A percentile compares a stretch with the other conserved stretches of the same genome.
These are phyloP conservation scores for Rhyacophila evoluta DNA, from an alignment of 2,888 invertebrate species.

Conservation along the genomic window DNA sequence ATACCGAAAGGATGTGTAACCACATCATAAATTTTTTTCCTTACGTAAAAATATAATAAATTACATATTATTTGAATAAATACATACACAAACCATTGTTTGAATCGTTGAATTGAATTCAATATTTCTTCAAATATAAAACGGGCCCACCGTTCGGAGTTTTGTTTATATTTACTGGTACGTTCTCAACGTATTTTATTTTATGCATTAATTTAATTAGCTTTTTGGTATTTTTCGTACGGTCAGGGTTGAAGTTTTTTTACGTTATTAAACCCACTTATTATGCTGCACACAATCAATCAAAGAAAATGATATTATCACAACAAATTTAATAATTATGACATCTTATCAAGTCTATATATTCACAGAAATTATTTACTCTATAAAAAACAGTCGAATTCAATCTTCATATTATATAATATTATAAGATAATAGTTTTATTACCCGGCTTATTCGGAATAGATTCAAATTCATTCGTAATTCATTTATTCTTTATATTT, in stretches of 20 bases:
- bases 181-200: neutral
- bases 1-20: slow-evolving; percentile 26
- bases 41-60: slow-evolving; percentile 44
- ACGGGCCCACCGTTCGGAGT: slow-evolving; percentile 10
- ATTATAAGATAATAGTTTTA: too few relatives aligned
- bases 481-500: too few relatives aligned
- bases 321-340: too few relatives aligned
- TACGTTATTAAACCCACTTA: too few relatives aligned
- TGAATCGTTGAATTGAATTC: slow-evolving; percentile 40
- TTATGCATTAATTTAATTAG: neutral
- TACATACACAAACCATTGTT: slow-evolving; percentile 40
- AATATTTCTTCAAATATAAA: slow-evolving; percentile 42
- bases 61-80: slow-evolving; percentile 44
- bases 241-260: neutral
- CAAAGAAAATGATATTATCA: too few relatives aligned
- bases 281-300: too few relatives aligned
- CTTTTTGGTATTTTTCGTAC: neutral
- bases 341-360: too few relatives aligned
- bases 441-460: too few relatives aligned
- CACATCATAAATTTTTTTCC: slow-evolving; percentile 30
- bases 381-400: too few relatives aligned
- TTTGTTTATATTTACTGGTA: slow-evolving; percentile 3
- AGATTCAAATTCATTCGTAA: too few relatives aligned
- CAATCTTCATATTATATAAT: too few relatives aligned
- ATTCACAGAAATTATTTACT: too few relatives aligned